These are phyloP conservation scores for Rhagonycha fulva DNA, from an alignment of 2,888 invertebrate species.

Conservation along the genomic window DNA sequence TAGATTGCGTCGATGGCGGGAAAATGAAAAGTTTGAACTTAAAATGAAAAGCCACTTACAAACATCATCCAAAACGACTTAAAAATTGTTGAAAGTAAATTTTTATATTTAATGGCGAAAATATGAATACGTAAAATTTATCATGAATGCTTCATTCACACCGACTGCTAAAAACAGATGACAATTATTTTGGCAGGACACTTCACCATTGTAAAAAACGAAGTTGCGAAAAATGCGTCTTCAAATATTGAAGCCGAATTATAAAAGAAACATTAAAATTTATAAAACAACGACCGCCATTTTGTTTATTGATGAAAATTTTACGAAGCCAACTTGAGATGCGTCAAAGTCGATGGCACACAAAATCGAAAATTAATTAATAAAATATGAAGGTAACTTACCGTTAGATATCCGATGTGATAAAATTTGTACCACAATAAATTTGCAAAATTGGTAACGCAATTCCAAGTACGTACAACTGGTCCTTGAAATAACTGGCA, in stretches of 20 bases:
- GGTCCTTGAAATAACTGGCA: slow-evolving; percentile 70
- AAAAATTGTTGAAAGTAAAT: background rate
- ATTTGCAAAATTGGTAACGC: slow-evolving; percentile 64
- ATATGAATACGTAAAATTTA: background rate
- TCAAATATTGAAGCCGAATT: background rate
- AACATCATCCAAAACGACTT: background rate
- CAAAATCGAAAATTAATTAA: background rate
- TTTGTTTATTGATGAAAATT: background rate
- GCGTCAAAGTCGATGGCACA: background rate
- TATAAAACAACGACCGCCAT: background rate
- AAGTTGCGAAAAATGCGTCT: background rate
- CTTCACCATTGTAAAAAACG: background rate
- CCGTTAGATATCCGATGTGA: slow-evolving; percentile 49
- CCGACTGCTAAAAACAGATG: background rate
- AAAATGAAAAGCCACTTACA: background rate
- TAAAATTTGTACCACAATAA: slow-evolving; percentile 65
- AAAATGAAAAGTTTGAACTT: background rate
- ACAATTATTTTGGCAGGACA: background rate
- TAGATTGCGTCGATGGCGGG: background rate
- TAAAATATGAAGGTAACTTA: slow-evolving; percentile 44
- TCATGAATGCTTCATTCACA: background rate
- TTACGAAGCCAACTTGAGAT: background rate
- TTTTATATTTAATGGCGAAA: background rate
- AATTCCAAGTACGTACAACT: slow-evolving; percentile 72
- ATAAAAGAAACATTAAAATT: background rate